Evolutionary conservation across 2,113 vertebrate genomes (phyloP).

Genomic region (Nicator chloris): DNA sequence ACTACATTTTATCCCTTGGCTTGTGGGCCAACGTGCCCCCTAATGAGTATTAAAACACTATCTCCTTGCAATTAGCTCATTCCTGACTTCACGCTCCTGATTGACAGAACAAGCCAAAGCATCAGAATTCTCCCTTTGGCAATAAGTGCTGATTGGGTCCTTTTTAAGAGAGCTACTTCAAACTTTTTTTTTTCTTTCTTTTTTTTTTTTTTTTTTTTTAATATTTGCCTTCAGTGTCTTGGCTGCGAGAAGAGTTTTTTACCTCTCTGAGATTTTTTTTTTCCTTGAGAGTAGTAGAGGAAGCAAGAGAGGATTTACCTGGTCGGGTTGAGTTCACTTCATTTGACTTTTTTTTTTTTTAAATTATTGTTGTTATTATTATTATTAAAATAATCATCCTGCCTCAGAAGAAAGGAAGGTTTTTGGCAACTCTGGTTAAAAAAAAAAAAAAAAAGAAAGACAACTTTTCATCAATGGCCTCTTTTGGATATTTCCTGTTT

Average conservation of each 20-base stretch:
- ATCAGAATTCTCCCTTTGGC: constrained; percentile 85
- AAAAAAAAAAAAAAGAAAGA: constrained; percentile 20
- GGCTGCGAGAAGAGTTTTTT: constrained; percentile 69
- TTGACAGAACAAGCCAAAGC: constrained; percentile 74
- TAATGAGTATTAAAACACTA: constrained; percentile 87
- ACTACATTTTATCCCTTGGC: constrained; percentile 79
- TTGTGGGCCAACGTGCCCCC: constrained; percentile 80
- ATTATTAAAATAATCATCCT: constrained; percentile 30
- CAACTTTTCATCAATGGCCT: constrained; percentile 79
- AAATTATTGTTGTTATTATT: constrained; percentile 24
- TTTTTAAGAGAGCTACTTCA: constrained; percentile 69
- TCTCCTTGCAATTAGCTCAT: constrained; percentile 80
- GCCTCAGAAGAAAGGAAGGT: constrained; percentile 33
- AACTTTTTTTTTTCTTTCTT: constrained; percentile 53
- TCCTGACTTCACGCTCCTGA: constrained; percentile 71
- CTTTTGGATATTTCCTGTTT: constrained; percentile 86
- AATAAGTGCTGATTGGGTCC: constrained; percentile 85
- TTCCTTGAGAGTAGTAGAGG: constrained; percentile 62
- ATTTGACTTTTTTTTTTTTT: background rate
- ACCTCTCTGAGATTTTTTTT: constrained; percentile 53
- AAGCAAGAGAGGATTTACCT: constrained; percentile 56
- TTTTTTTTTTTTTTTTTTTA: constrained; percentile 53
- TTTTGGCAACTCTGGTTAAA: constrained; percentile 31
- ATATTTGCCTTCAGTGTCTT: constrained; percentile 76
- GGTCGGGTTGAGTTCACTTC: constrained; percentile 28